Percentiles rank a stretch among this genome's conserved stretches.
Conservation (phyloP, 2,888 invertebrate genomes). For the Chrysina gloriosa region DNA sequence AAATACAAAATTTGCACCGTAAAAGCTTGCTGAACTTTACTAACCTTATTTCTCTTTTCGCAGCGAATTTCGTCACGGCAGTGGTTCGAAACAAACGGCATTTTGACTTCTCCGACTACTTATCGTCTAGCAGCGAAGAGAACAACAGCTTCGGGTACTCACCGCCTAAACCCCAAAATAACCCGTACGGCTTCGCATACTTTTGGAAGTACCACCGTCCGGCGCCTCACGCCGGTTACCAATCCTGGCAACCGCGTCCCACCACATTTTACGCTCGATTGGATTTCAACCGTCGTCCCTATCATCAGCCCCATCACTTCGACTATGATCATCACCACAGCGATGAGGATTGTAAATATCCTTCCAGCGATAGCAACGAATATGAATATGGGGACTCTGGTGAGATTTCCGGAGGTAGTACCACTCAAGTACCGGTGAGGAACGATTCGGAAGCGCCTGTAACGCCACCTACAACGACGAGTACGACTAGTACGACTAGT, state of each 20-base stretch:
- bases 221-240: neutral
- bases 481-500: neutral
- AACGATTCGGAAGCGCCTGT: no score
- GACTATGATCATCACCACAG: neutral
- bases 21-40: no score
- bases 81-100: neutral
- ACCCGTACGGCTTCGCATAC: neutral
- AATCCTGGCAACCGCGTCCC: neutral
- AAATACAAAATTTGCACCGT: no score
- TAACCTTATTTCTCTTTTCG: neutral
- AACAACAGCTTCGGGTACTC: conserved; percentile 1
- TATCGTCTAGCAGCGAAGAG: conserved; percentile 14
- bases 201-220: neutral
- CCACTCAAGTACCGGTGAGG: no score
- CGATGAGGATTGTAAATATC: neutral
- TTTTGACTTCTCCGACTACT: conserved; percentile 23
- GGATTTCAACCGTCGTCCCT: neutral
- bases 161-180: neutral
- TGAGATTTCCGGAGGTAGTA: neutral
- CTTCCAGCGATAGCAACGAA: neutral
- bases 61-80: neutral
- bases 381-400: neutral
- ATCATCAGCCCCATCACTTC: neutral
- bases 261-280: neutral
- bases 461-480: neutral